Evolutionary conservation across 2,113 vertebrate species (phyloP), one percentile per base, ranked within the genome.

Genomic region (Heteronetta atricapilla): DNA sequence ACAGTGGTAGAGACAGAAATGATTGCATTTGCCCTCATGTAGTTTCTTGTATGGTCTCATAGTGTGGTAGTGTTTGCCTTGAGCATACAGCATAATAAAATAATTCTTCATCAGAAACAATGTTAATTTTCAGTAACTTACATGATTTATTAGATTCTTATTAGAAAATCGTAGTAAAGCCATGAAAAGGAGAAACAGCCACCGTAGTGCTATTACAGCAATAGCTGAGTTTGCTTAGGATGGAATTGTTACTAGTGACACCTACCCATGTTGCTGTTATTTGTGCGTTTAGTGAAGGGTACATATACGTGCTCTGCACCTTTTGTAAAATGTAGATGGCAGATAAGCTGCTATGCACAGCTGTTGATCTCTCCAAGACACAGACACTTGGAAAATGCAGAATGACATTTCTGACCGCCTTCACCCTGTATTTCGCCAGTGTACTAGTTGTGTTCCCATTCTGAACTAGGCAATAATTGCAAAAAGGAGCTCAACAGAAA

Each of bases 371-470:
- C 28, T 42, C 40, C 64, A 16, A 77, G 80, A 36, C 19, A 34
- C 26, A 36, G 88, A 33, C 4, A 3, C 85, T 69, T 3, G 8
- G 59, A 70, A 86, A 8, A 82, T 60, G 59, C 40, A 72, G 64
- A 44, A 38, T 86, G 81, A 38, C 12, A 7, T 70, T 86, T 64
- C 53, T 56, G 62, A 7, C 26, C 70, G 42, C 31, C 73, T 63
- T 38, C 42, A 29, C 26, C 34, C 22, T 18, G 2, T 52, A 17
- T 70, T 82, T 58, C 18, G 64, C 66, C 42, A 26, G 29, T 72
- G 9, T 58, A 17, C 6, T 18, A 0, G 3, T 56, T 0, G 0
- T 55, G 72, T 31, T 74, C 20, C 50, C 1, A 0, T 44, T 33
- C 0, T 0, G 34, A 40, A 64, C 23, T 63, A 38, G 52, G 11